Base-by-base conservation (phyloP, 2,888 invertebrate genomes). In the Caenorhabditis zanzibari region DNA sequence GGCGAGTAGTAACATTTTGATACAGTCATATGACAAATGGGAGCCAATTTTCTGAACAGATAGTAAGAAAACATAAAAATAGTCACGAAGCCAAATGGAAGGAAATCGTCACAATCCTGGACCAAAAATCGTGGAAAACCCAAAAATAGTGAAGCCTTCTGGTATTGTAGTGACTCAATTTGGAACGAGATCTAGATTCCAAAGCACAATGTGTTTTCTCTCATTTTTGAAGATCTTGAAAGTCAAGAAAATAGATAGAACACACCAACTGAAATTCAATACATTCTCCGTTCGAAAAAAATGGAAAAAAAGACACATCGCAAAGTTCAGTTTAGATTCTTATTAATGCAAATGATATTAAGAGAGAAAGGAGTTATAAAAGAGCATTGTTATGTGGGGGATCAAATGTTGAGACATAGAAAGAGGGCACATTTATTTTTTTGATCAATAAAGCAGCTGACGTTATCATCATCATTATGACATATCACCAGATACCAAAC, bases 401-500 rank as follows among this genome's bases (percentile, higher is more conserved):
- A 54, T 54, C 54, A 26, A 54, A 54, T 26, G 12, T 26, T 54
- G 24, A n/a, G 3, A 38, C 47, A 26, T n/a, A 19, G 35, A 49
- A 10, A 32, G 26, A 26, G 26, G 9, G 54, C 24, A 54, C 54
- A n/a, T 35, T 54, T 69, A 4, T 10, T 56, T 56, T 52, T 56
- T 26, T 56, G 14, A 56, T 56, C 54, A 56, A 26, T 24, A 47
- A 47, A 47, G 10, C 47, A 47, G 47, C 47, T 47, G 47, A 47
- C 47, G 24, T 54, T 54, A 54, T 54, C 26, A 54, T 54, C 26
- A 54, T 54, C 14, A 54, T 24, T 26, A 54, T 54, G 26, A 32
- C 41, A 44, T 0, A 32, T 59, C 41, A 77, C 77, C 76, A 82
- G 38, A 82, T 82, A 9, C 82, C 83, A 19, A 83, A 83, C 84